phyloP scores from a whole-genome alignment of 2,888 invertebrate genomes.

The Drosophila parthenogenetica region DNA sequence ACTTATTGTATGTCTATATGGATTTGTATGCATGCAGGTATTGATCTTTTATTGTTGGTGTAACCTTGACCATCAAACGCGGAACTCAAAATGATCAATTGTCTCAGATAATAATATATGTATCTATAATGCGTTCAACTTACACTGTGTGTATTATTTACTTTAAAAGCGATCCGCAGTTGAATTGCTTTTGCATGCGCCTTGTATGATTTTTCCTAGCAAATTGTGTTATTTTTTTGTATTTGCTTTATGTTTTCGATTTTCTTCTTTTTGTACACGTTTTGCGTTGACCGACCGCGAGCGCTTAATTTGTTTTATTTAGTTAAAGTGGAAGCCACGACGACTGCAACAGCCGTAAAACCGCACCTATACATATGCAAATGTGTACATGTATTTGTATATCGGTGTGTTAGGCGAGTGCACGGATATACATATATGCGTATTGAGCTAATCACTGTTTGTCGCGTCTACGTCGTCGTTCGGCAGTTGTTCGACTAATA shows the following conservation, averaged over 20 bases:
- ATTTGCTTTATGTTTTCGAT: constrained; percentile 33
- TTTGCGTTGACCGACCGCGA: constrained; percentile 46
- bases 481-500: constrained; percentile 22
- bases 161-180: constrained; percentile 8
- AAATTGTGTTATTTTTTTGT: constrained; percentile 21
- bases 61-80: constrained; percentile 74
- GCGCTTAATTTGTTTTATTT: constrained; percentile 68
- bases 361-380: constrained; percentile 24
- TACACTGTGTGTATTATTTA: constrained; percentile 41
- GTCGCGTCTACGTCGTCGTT: constrained; percentile 25
- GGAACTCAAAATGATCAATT: constrained; percentile 37
- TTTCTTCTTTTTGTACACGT: constrained; percentile 37
- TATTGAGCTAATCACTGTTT: constrained; percentile 39
- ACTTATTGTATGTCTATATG: constrained; percentile 2
- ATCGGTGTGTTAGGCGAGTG: not conserved
- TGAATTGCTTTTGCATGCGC: constrained; percentile 39
- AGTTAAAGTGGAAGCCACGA: constrained; percentile 60
- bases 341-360: constrained; percentile 29
- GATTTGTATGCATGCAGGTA: constrained; percentile 23
- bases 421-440: constrained; percentile 17
- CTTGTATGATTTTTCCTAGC: constrained; percentile 10
- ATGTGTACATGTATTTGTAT: constrained; percentile 10
- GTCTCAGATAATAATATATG: constrained; percentile 27
- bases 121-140: constrained; percentile 45
- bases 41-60: constrained; percentile 51